phyloP scores from a whole-genome alignment of 2,888 invertebrate genomes.

The Nemapogon koenigi region DNA sequence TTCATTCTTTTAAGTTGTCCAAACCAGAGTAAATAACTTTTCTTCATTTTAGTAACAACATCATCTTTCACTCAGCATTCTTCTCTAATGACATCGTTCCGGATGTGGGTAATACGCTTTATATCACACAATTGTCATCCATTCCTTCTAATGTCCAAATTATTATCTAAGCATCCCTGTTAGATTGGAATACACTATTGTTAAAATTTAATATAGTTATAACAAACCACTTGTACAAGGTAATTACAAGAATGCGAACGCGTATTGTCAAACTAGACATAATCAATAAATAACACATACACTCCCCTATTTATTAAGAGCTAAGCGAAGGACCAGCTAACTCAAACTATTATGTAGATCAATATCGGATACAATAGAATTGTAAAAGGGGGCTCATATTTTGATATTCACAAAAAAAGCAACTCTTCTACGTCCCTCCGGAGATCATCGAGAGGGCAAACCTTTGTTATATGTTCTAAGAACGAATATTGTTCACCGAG shows the following conservation, averaged over 20 bases:
- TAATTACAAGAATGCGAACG: background rate
- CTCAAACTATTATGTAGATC: conserved; percentile 60
- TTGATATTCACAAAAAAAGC: conserved; percentile 61
- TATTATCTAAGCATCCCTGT: no score
- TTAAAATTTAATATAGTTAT: no score
- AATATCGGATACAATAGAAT: conserved; percentile 61
- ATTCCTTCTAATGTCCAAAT: no score
- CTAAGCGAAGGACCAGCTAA: conserved; percentile 37
- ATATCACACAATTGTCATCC: no score
- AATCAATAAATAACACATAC: conserved; percentile 22
- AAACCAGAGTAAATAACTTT: no score
- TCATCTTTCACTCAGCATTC: no score
- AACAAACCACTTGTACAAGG: background rate
- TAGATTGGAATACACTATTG: no score
- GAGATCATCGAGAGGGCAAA: conserved; percentile 12
- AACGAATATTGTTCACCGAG: conserved; percentile 33
- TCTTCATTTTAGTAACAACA: no score
- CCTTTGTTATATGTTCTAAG: conserved; percentile 24
- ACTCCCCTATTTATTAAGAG: conserved; percentile 50
- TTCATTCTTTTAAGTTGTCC: no score
- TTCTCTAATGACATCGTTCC: no score
- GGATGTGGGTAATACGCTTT: no score
- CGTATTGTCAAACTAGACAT: background rate
- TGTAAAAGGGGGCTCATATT: conserved; percentile 64
- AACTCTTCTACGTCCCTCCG: conserved; percentile 52